Base-by-base conservation (phyloP, 92 coral and sea anemone species). In the Bergia sp. region DNA sequence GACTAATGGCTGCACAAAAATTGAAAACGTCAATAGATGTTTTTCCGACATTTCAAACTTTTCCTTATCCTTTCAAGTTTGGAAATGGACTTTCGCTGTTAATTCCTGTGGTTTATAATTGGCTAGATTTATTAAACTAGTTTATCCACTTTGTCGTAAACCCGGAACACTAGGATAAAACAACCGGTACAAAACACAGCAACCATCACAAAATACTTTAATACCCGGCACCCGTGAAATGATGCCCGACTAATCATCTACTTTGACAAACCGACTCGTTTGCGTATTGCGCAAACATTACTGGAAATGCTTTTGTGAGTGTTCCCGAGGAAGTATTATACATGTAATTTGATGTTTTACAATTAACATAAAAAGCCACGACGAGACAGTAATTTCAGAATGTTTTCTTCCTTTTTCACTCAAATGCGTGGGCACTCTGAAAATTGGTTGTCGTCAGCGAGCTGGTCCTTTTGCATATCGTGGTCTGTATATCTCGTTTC, bases 91-190 rank as follows among this genome's bases (percentile, higher is more conserved):
- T 84, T 13, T 79, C n/a, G 29, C 36, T 43, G 29, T 69, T 44
- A 7, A 2, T 37, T 57, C 23, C 23, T 69, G 37, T 66, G 47
- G 49, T 38, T 71, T 23, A 1, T 84, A 84, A 71, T 57, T 47
- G 79, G 72, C 66, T 67, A 84, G 87, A 13, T 37, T 84, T 71
- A 41, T 71, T 47, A 20, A 10, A 42, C 36, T 39, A 15, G 87
- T 44, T 71, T 49, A 65, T 38, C 67, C 11, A 29, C 21, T 37
- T 13, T 2, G 4, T 12, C 23, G 38, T 84, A 84, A 72, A 36
- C 77, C 87, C 87, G 87, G 87, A 83, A 83, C 50, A 83, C 75
- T 65, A 3, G 10, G 61, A 42, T 69, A 82, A 82, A 57, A 11
- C n/a, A n/a, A 42, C 40, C 9, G 87, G 77, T 72, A 53, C 23